Conservation (phyloP, 2,888 invertebrate genomes). For the Xanthia togata region DNA sequence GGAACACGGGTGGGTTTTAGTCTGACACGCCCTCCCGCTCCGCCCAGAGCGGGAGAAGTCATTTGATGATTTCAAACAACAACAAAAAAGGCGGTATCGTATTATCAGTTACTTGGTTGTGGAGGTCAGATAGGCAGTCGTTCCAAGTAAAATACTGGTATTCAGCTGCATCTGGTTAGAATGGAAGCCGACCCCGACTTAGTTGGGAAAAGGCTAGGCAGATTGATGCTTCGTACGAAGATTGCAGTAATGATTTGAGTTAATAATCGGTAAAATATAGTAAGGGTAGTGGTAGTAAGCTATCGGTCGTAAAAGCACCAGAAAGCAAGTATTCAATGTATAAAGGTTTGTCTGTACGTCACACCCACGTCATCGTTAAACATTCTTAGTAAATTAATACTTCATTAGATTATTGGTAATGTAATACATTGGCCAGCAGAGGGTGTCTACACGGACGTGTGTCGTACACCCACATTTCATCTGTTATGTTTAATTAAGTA, state of each 20-base stretch:
- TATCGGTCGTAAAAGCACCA: too few relatives aligned
- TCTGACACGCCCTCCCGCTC: too few relatives aligned
- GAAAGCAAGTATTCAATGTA: neutral
- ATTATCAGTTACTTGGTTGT: too few relatives aligned
- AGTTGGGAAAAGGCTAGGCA: too few relatives aligned
- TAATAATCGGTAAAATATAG: neutral
- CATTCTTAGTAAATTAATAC: conserved; percentile 15
- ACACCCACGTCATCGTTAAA: conserved; percentile 8
- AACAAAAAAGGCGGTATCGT: too few relatives aligned
- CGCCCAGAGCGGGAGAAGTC: too few relatives aligned
- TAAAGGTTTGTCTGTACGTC: neutral
- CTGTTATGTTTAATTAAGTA: neutral
- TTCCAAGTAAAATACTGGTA: too few relatives aligned
- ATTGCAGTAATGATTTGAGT: neutral
- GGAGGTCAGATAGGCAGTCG: too few relatives aligned
- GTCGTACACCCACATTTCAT: neutral
- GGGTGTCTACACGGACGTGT: conserved; percentile 7
- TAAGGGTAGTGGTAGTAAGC: neutral
- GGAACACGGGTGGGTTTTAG: too few relatives aligned
- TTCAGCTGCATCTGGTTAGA: too few relatives aligned
- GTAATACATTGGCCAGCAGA: conserved; percentile 1
- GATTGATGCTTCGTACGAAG: neutral
- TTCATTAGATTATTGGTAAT: conserved; percentile 20
- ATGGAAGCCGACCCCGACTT: too few relatives aligned
- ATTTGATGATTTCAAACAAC: too few relatives aligned